Conservation (phyloP, 2,888 invertebrate species). For the Ectobius pallidus region DNA sequence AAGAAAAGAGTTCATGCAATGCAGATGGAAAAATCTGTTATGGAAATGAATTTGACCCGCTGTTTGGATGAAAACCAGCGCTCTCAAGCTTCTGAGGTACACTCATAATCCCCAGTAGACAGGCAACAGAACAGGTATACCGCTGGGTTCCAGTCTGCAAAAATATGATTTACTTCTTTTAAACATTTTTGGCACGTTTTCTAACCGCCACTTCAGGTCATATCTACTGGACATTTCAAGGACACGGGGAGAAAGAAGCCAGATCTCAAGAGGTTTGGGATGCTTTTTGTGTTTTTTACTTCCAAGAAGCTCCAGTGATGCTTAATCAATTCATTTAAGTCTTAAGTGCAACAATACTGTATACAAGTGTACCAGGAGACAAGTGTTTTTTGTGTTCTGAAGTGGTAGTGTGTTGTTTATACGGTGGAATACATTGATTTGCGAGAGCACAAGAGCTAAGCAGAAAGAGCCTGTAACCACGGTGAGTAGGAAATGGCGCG, state of each 20-base stretch:
- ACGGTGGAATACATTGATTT: background rate
- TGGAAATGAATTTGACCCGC: background rate
- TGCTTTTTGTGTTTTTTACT: background rate
- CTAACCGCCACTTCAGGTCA: background rate
- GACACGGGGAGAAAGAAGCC: background rate
- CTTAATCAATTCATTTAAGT: background rate
- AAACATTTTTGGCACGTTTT: background rate
- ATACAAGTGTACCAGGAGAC: background rate
- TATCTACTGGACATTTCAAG: background rate
- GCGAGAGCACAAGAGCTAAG: background rate
- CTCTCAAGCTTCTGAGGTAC: background rate
- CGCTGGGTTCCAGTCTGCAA: too few species aligned
- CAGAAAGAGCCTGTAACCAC: background rate
- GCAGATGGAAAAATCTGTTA: background rate
- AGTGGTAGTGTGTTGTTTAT: background rate
- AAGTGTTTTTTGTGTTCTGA: background rate
- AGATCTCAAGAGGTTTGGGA: background rate
- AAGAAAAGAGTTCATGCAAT: background rate
- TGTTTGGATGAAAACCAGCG: background rate
- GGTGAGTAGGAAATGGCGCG: conserved; percentile 6
- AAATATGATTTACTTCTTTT: background rate
- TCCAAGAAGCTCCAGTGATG: background rate
- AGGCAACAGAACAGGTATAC: background rate
- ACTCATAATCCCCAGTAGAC: background rate
- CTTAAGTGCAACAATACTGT: background rate